Base-by-base conservation (phyloP, 2,113 vertebrate species). In the Nyctereutes procyonoides region DNA sequence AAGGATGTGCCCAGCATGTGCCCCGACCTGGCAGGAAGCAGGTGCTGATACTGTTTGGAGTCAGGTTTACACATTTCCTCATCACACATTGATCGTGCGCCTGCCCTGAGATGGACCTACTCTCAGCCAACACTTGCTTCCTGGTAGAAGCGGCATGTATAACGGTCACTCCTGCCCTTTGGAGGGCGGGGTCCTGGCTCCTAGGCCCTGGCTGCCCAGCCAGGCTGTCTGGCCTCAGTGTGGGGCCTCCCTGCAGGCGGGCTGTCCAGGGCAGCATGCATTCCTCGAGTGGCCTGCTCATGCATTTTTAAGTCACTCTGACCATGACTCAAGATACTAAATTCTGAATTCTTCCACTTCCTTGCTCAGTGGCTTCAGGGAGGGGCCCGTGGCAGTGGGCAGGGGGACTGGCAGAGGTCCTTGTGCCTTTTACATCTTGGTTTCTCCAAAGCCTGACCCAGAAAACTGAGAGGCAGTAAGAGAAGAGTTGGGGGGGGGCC, bases 1-100 rank as follows among this genome's bases (percentile, higher is more conserved):
- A 48, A 5, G 0, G 0, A 48, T 12, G 62, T 32, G 51, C 51
- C 32, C 10, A 3, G 32, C 48, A 7, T 2, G n/a, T 20, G 20
- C 55, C 30, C 30, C 0, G 28, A 7, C 28, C 62, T 26, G 51
- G 28, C 28, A 58, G 63, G 63, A 30, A 69, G 73, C 63, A 69
- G 73, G 63, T 60, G 22, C 20, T 13, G 16, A 71, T 30, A 24
- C 48, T 17, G 26, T 43, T 62, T 8, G 43, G 55, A 55, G 6
- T 53, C 13, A 8, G 6, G 56, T 24, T 11, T 24, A 35, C 38
- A 24, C 28, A 26, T 71, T 26, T 43, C 63, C n/a, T 76, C 65
- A 35, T 2, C 62, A 12, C 8, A 22, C 9, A 5, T 65, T 53
- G 35, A 11, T 14, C 17, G 63, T 12, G 11, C 22, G 2, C 35